These are phyloP conservation scores for Cinclus mexicanus DNA, from an alignment of 2,113 vertebrate species.

Conservation along the genomic window DNA sequence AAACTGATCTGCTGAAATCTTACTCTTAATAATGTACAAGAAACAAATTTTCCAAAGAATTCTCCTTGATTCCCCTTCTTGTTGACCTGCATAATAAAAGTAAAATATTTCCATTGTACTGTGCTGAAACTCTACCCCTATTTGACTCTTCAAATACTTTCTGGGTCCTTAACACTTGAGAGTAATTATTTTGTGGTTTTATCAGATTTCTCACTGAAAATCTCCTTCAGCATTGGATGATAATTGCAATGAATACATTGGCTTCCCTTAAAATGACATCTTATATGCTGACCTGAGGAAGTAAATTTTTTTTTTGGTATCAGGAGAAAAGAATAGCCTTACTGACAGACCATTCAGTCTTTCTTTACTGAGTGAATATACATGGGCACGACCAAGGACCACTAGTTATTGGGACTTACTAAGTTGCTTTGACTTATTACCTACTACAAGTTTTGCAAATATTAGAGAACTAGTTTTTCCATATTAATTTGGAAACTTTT, in stretches of 20 bases:
- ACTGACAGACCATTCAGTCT: not conserved
- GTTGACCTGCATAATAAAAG: not conserved
- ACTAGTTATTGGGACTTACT: not conserved
- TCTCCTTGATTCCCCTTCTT: not conserved
- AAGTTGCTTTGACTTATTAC: not conserved
- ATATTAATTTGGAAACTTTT: not conserved
- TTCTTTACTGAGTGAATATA: not conserved
- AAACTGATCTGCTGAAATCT: not conserved
- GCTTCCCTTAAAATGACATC: not conserved
- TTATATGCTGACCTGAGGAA: not conserved
- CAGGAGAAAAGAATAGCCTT: not conserved
- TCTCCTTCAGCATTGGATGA: not conserved
- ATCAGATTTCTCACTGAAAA: not conserved
- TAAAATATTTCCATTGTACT: not conserved
- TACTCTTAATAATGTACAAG: not conserved
- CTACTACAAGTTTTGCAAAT: not conserved
- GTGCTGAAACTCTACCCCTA: not conserved
- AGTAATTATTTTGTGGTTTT: not conserved
- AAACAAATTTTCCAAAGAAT: not conserved
- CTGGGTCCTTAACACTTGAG: not conserved
- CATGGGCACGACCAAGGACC: not conserved
- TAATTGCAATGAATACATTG: not conserved
- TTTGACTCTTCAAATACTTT: not conserved
- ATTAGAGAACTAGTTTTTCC: not conserved
- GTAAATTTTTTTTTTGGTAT: not conserved